These are phyloP conservation scores for Miniopterus natalensis DNA, from an alignment of 2,113 vertebrate species.

Conservation along the genomic window DNA sequence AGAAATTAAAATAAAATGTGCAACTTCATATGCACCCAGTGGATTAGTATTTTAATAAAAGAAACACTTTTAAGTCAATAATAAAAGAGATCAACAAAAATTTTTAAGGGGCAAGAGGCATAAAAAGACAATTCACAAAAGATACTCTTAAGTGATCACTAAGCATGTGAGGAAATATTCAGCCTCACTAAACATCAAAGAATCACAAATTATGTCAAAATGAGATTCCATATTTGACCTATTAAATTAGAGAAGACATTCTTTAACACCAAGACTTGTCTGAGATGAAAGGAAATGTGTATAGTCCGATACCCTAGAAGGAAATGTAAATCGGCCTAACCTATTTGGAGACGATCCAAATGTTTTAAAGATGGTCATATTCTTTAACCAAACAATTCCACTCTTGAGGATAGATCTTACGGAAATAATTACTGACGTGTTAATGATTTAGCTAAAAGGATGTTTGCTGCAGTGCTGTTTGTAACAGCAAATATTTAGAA, in stretches of 20 bases:
- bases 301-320: neutral
- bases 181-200: neutral
- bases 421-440: conserved; percentile 55
- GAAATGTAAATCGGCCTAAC: neutral
- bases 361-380: neutral
- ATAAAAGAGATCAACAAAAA: neutral
- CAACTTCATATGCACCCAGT: neutral
- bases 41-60: neutral
- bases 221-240: neutral
- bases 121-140: neutral
- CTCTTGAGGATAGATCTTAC: conserved; percentile 42
- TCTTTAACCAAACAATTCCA: conserved; percentile 3
- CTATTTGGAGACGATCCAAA: neutral
- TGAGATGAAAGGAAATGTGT: neutral
- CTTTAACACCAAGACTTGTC: neutral
- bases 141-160: neutral
- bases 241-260: neutral
- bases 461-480: conserved; percentile 65
- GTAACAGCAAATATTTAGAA: conserved; percentile 78
- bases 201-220: conserved; percentile 11
- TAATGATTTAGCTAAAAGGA: conserved; percentile 73
- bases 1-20: neutral
- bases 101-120: neutral
- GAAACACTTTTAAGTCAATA: neutral
- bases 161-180: neutral